A percentile compares a stretch with the other conserved stretches of the same genome.
phyloP scores from a whole-genome alignment of 2,113 vertebrate species.

The Pholis gunnellus region DNA sequence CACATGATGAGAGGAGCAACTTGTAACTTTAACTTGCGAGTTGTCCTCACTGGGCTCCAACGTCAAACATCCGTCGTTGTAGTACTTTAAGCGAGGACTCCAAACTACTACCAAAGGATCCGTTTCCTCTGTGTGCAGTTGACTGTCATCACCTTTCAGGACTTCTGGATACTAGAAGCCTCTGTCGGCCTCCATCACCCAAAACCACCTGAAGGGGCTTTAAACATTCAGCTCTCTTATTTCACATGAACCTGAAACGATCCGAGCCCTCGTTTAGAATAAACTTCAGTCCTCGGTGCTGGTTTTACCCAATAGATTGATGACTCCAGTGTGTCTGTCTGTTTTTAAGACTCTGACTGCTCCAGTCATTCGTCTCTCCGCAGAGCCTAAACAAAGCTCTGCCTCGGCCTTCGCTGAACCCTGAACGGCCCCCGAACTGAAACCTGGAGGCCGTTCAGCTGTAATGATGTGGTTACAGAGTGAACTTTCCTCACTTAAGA shows the following conservation, averaged over 20 bases:
- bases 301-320: conserved; percentile 32
- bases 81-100: conserved; percentile 30
- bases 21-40: no score
- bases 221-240: not conserved
- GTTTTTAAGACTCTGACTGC: conserved; percentile 27
- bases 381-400: conserved; percentile 59
- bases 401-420: conserved; percentile 52
- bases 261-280: conserved; percentile 18
- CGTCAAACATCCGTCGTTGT: not conserved
- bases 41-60: not conserved
- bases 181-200: not conserved
- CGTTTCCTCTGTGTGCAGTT: conserved; percentile 19
- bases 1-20: not conserved
- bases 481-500: conserved; percentile 47
- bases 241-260: not conserved
- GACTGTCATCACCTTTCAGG: conserved; percentile 42
- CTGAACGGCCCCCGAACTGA: conserved; percentile 55
- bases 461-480: conserved; percentile 71
- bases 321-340: conserved; percentile 57
- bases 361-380: conserved; percentile 56
- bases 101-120: conserved; percentile 37
- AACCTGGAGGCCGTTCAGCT: conserved; percentile 65
- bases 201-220: conserved; percentile 7
- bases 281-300: conserved; percentile 19
- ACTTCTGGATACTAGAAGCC: not conserved